phyloP scores from a whole-genome alignment of 2,888 invertebrate species.

The Eurytoma adleriae region DNA sequence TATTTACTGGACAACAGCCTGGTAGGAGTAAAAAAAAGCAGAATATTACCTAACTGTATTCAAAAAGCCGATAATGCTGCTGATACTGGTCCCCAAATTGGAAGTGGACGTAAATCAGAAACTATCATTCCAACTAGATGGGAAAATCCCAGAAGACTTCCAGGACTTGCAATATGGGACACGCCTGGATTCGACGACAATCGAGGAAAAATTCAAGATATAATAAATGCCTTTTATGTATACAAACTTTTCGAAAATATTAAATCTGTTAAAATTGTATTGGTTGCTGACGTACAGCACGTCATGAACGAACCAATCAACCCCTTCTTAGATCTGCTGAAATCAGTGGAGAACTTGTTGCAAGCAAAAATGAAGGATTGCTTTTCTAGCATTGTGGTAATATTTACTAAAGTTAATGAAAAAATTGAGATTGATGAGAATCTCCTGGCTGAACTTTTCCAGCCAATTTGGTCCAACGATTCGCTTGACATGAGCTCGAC shows the following conservation, averaged over 20 bases:
- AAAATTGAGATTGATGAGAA: background rate
- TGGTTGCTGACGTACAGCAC: conserved; percentile 21
- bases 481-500: background rate
- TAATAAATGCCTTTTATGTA: conserved; percentile 26
- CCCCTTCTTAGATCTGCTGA: background rate
- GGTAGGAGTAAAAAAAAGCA: background rate
- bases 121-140: conserved; percentile 8
- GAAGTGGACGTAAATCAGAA: background rate
- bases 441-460: background rate
- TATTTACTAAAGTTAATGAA: conserved; percentile 32
- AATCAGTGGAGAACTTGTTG: conserved; percentile 1
- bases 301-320: background rate
- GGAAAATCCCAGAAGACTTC: background rate
- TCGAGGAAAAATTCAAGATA: conserved; percentile 5
- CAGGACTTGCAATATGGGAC: conserved; percentile 17
- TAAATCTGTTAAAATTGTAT: conserved; percentile 15
- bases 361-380: background rate
- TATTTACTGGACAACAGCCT: background rate
- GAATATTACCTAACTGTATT: background rate
- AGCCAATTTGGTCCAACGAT: background rate
- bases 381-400: conserved; percentile 7
- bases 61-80: background rate
- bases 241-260: conserved; percentile 11
- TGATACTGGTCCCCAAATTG: conserved; percentile 5
- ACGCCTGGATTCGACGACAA: background rate